These are phyloP conservation scores for Ormyrus nitidulus DNA, from an alignment of 2,888 invertebrate species.

Conservation along the genomic window DNA sequence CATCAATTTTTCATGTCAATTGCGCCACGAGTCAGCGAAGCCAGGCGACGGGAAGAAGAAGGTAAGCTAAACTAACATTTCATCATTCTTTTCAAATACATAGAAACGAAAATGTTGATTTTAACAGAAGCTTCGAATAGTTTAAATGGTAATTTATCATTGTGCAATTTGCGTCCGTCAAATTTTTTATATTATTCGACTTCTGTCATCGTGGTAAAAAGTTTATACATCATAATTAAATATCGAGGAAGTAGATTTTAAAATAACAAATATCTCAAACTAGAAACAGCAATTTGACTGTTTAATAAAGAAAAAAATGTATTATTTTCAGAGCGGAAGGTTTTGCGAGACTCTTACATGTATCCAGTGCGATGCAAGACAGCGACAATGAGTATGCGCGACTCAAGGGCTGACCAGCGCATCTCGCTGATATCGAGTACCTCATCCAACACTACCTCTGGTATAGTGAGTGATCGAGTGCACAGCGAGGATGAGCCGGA, in stretches of 20 bases:
- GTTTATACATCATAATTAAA: too few species aligned
- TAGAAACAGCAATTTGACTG: too few species aligned
- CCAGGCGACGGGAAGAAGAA: slow-evolving; percentile 89
- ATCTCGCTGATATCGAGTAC: slow-evolving; percentile 94
- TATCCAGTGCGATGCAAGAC: slow-evolving; percentile 80
- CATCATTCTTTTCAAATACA: too few species aligned
- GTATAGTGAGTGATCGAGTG: slow-evolving; percentile 96
- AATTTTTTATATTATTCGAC: too few species aligned
- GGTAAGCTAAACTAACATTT: slow-evolving; percentile 72
- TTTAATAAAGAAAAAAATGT: too few species aligned
- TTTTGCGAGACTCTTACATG: slow-evolving; percentile 83
- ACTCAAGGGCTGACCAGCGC: slow-evolving; percentile 86
- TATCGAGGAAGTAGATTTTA: too few species aligned
- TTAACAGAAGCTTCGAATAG: too few species aligned
- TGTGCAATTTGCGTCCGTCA: too few species aligned
- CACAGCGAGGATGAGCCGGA: slow-evolving; percentile 96
- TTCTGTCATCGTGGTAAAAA: too few species aligned
- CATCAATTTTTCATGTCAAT: slow-evolving; percentile 97
- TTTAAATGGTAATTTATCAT: too few species aligned
- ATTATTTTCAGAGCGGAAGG: slow-evolving; percentile 78
- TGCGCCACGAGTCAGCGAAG: slow-evolving; percentile 89
- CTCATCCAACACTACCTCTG: slow-evolving; percentile 97
- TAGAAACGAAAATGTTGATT: too few species aligned
- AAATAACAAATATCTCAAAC: too few species aligned
- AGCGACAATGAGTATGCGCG: slow-evolving; percentile 79